These are phyloP conservation scores for Tor tambroides DNA, from an alignment of 2,113 vertebrate species.

Conservation along the genomic window DNA sequence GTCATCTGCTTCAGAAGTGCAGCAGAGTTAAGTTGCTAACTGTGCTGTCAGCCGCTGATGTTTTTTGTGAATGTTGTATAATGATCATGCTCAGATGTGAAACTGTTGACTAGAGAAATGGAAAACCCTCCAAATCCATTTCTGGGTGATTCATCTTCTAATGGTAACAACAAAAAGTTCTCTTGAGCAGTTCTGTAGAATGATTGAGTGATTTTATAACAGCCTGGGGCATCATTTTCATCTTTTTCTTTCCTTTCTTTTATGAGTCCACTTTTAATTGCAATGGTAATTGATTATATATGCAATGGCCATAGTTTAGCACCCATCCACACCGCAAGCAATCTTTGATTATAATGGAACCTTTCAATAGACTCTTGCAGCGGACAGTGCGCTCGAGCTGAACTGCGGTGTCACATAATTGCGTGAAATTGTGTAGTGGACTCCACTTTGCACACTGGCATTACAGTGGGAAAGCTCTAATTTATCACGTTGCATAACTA, in stretches of 20 bases:
- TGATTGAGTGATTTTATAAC: not conserved
- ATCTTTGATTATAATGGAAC: not conserved
- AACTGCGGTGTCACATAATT: not conserved
- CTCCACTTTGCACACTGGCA: not conserved
- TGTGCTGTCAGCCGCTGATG: not conserved
- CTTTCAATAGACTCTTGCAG: not conserved
- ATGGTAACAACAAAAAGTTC: not conserved
- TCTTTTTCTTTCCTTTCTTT: not conserved
- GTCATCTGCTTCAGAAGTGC: not conserved
- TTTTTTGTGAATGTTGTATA: not conserved
- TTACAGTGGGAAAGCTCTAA: not conserved
- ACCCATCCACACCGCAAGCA: not conserved
- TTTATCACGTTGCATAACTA: not conserved
- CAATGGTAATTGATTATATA: not conserved
- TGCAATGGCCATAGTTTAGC: not conserved
- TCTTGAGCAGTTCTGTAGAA: not conserved
- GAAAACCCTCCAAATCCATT: not conserved
- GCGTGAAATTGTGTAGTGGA: not conserved
- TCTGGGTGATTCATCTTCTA: not conserved
- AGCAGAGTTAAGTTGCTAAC: not conserved
- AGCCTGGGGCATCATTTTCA: not conserved
- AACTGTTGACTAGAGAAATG: not conserved
- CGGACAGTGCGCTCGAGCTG: not conserved
- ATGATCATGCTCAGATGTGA: not conserved
- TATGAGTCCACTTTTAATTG: not conserved